Conservation (phyloP, 2,797 vertebrate species). For the Centropyge bicolor region DNA sequence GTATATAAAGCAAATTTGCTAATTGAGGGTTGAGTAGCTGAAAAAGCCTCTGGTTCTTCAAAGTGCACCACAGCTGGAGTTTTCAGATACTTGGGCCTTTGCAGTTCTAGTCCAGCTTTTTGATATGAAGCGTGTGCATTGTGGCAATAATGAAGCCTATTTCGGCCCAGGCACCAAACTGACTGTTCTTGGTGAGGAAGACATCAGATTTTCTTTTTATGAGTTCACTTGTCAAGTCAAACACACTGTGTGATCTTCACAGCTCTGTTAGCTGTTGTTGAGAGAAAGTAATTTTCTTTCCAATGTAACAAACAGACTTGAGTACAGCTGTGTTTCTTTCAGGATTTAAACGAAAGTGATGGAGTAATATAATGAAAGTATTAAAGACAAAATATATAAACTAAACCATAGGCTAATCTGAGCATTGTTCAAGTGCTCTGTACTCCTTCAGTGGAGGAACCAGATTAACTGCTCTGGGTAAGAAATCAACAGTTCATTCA, state of each 20-base stretch:
- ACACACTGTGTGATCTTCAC: too few relatives aligned
- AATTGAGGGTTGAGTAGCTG: too few relatives aligned
- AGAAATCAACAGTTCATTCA: constrained; percentile 28
- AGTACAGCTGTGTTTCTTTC: neutral
- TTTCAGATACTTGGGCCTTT: neutral
- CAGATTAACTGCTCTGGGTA: constrained; percentile 78
- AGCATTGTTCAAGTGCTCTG: constrained; percentile 30
- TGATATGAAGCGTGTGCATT: constrained; percentile 42
- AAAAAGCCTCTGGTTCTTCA: too few relatives aligned
- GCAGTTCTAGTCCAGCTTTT: constrained; percentile 48
- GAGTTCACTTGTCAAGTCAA: neutral
- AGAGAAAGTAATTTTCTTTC: neutral
- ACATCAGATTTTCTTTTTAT: neutral
- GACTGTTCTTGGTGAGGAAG: too few relatives aligned
- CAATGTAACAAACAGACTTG: neutral
- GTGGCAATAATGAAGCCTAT: constrained; percentile 61
- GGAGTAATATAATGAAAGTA: neutral
- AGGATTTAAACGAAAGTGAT: neutral
- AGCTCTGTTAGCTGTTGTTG: too few relatives aligned
- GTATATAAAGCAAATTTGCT: neutral
- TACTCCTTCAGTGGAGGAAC: constrained; percentile 76
- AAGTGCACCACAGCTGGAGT: too few relatives aligned
- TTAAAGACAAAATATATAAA: neutral
- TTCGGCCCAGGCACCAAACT: too few relatives aligned
- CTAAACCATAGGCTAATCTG: neutral